Evolutionary conservation across 1,140 invertebrate species (phyloP), one percentile per base, ranked within the genome.

Genomic region (Penaeus vannamei): DNA sequence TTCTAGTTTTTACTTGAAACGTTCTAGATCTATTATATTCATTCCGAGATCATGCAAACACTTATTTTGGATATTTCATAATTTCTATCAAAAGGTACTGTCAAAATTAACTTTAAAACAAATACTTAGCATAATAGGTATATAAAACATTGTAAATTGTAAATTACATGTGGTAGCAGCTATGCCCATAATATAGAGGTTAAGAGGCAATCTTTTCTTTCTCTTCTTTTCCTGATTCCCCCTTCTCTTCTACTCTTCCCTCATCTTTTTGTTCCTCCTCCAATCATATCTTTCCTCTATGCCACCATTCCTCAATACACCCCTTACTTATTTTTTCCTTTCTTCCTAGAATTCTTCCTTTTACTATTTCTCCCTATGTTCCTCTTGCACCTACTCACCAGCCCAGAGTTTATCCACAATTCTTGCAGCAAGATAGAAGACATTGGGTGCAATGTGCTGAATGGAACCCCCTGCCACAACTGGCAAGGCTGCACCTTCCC

Each of bases 361-460:
- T 42, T 80, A 32, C 77, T 32, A 22, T 10, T 80, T 14, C 22
- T 42, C 42, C 22, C 12, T 32, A 53, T 53, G 0, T 53, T 10
- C 53, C 17, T 12, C 46, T 53, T 53, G 53, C 53, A 53, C 91
- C 26, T 84, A 72, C 66, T 92, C 91, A 95, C 97, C 98, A 94
- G 99, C 97, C 98, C 98, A 99, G 77, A 99, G 94, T 94, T 99
- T 99, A 92, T 99, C 98, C 5, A 99, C 98, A 64, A 99, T 95
- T 91, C 98, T 94, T 0, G 97, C 96, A 0, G 97, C 96, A 86
- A 99, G 95, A 92, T 99, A 98, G 92, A 98, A 98, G 0, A 99
- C 97, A 94, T 98, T 99, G 17, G 95, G 95, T 0, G 97, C 96
- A 87, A 98, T 96, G 92, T 98, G 96, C 72, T 96, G 96, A 20